Conservation (phyloP, 1,140 invertebrate species). For the Trichonephila inaurata region DNA sequence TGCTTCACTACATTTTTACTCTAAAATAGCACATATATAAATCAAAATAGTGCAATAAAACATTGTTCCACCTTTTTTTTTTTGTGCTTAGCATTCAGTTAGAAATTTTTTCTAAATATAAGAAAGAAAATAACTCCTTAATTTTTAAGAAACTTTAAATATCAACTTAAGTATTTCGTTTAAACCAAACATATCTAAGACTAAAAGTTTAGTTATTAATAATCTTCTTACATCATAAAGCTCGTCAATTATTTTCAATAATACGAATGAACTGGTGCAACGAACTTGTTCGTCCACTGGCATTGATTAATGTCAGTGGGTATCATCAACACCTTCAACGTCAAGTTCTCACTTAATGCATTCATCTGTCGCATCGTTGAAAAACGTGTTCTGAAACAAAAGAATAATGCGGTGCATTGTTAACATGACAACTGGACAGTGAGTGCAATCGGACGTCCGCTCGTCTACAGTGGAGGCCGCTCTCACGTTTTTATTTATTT, state of each 20-base stretch:
- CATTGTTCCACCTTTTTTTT: background rate
- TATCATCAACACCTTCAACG: too few species aligned
- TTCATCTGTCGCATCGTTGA: background rate
- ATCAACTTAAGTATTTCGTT: too few species aligned
- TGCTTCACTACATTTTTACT: background rate
- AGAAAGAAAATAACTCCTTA: too few species aligned
- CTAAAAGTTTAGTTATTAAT: too few species aligned
- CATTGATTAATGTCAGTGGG: background rate
- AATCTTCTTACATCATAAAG: too few species aligned
- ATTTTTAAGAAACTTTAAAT: too few species aligned
- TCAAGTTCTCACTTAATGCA: background rate
- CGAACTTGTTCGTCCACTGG: too few species aligned
- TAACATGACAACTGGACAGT: background rate
- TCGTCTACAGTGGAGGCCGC: background rate
- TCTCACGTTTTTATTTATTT: background rate
- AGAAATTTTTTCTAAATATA: too few species aligned
- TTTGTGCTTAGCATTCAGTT: too few species aligned
- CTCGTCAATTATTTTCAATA: too few species aligned
- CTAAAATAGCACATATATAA: background rate
- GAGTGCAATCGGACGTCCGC: constrained; percentile 37
- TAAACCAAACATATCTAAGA: too few species aligned
- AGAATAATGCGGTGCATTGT: background rate
- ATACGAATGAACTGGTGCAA: too few species aligned
- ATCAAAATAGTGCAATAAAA: background rate
- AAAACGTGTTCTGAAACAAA: constrained; percentile 46